Base-by-base conservation (phyloP, 2,797 vertebrate species). In the Cyprinodon diabolis region DNA sequence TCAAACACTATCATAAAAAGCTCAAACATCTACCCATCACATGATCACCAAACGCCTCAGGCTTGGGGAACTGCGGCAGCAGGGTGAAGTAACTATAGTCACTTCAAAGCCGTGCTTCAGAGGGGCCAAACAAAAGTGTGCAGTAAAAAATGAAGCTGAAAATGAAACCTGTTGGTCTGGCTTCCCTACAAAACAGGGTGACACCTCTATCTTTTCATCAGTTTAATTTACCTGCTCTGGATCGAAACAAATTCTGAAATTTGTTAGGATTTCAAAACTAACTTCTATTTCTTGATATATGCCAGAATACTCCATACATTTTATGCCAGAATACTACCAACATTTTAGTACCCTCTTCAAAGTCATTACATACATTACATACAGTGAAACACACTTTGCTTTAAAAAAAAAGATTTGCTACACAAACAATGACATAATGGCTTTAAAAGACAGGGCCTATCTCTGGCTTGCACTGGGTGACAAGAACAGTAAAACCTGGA, bases 51-150 rank as follows among this genome's bases (percentile, higher is more conserved):
- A 76, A 75, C 11, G 21, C 75, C 79, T 79, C 74, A 72, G 58
- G 49, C 1, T 13, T 10, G 49, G 66, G 70, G 30, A 85, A 72
- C 5, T 78, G 47, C 68, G 69, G 47, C 66, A 74, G 73, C 25
- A 84, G 81, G 82, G 87, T 84, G 86, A 80, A 87, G 87, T 78
- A 69, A 56, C 43, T 47, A 43, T 67, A 73, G 69, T 47, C 51
- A 86, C 82, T 80, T 86, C 78, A 87, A 88, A 89, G 80, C 71
- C 47, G 65, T 69, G 65, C 30, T 48, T 74, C 52, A 72, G 58
- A 79, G 71, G 15, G 84, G 72, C 25, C 30, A 10, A 74, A 57
- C 51, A 56, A 65, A 71, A 69, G 58, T 68, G 4, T 10, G 58
- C 54, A 75, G 65, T 66, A 48, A 78, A 80, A 83, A 71, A 60